phyloP scores from a whole-genome alignment of 2,888 invertebrate species.

The Diarsia brunnea region DNA sequence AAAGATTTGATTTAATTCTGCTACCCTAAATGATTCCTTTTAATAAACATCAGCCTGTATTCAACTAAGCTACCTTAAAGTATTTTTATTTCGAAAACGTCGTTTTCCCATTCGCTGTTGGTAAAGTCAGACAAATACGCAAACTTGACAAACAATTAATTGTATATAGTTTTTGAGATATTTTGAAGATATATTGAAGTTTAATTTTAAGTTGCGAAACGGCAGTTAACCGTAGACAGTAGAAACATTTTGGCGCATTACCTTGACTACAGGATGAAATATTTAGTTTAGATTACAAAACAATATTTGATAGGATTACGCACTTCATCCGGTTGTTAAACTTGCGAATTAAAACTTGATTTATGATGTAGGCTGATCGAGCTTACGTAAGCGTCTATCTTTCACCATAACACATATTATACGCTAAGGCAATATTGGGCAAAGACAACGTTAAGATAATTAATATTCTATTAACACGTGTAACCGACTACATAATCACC shows the following conservation, averaged over 20 bases:
- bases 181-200: background rate
- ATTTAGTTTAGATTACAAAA: background rate
- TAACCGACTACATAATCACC: background rate
- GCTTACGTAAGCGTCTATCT: background rate
- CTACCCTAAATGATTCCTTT: background rate
- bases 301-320: background rate
- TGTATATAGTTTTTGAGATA: background rate
- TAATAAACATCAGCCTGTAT: background rate
- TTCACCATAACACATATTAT: background rate
- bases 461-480: background rate
- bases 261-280: background rate
- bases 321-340: constrained; percentile 2
- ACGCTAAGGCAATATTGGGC: background rate
- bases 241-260: background rate
- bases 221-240: background rate
- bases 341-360: constrained; percentile 2
- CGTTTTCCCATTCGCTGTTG: background rate
- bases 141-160: constrained; percentile 9
- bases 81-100: background rate
- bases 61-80: background rate
- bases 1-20: background rate
- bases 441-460: background rate
- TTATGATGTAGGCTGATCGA: constrained; percentile 10
- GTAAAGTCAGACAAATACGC: constrained; percentile 12
- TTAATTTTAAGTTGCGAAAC: constrained; percentile 4